Conservation (phyloP, 1,140 invertebrate species). For the Drosophila serrata region DNA sequence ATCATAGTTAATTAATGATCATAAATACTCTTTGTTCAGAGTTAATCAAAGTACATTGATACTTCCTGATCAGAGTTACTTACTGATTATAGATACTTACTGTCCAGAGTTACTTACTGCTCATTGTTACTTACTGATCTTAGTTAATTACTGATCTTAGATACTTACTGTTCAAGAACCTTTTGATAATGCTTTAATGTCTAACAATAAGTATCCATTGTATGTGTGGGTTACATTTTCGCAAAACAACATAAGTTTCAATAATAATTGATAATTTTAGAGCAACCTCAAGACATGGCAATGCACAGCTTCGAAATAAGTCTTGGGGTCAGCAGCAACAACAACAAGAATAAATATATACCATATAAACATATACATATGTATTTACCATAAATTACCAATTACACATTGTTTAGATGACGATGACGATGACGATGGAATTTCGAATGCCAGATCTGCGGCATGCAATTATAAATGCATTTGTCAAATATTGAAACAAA, state of each 20-base stretch:
- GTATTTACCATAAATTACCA: constrained; percentile 45
- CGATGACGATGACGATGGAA: constrained; percentile 23
- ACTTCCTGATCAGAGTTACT: no score
- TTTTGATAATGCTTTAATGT: neutral
- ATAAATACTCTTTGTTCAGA: no score
- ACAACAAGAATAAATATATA: neutral
- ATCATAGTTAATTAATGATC: no score
- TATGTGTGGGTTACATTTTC: neutral
- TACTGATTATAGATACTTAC: no score
- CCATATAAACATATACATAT: neutral
- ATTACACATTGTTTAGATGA: constrained; percentile 62
- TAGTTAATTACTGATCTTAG: no score
- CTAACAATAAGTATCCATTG: neutral
- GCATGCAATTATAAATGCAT: constrained; percentile 78
- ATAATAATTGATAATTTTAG: constrained; percentile 5
- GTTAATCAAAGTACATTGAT: no score
- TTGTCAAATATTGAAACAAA: constrained; percentile 70
- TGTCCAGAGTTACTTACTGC: no score
- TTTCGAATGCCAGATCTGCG: constrained; percentile 59
- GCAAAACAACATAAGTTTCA: neutral
- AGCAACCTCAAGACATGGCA: constrained; percentile 1
- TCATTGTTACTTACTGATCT: no score
- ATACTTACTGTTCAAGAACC: no score
- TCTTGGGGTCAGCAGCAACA: neutral
- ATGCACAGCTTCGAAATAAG: neutral